Percentiles rank a stretch among this genome's conserved stretches.
Evolutionary conservation across 2,113 vertebrate genomes (phyloP).

Genomic region (Chaenogobius annularis): DNA sequence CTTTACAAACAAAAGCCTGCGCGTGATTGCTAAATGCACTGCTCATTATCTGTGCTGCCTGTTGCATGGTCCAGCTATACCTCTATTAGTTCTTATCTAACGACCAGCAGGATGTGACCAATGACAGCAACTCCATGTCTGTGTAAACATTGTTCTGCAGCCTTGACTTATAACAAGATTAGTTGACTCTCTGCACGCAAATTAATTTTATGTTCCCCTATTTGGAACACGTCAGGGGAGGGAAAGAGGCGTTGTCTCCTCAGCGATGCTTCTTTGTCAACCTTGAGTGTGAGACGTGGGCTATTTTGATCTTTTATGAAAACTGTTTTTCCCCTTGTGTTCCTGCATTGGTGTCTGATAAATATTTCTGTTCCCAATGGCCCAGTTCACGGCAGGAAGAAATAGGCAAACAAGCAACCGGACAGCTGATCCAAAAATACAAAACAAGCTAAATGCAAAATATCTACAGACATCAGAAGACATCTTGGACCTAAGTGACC

Average conservation of each 20-base stretch:
- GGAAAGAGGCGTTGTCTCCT: neutral
- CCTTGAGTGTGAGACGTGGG: conserved; percentile 6
- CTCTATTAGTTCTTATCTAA: conserved; percentile 14
- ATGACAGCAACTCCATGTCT: conserved; percentile 7
- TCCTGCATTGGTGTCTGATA: conserved; percentile 24
- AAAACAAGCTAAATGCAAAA: neutral
- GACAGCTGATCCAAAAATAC: conserved; percentile 26
- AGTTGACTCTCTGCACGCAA: neutral
- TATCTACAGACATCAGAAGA: neutral
- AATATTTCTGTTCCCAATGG: conserved; percentile 42
- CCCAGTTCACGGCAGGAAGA: conserved; percentile 53
- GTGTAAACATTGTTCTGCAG: conserved; percentile 13
- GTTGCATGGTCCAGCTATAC: neutral
- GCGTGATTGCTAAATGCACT: neutral
- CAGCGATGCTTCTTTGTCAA: conserved; percentile 1
- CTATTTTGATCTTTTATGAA: conserved; percentile 44
- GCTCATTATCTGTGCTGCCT: neutral
- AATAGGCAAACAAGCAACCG: conserved; percentile 52
- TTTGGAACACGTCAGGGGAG: conserved; percentile 20
- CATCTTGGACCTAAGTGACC: neutral
- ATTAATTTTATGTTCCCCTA: neutral
- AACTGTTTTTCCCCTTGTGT: conserved; percentile 34
- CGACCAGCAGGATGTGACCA: conserved; percentile 28
- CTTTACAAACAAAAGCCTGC: neutral
- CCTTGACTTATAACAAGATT: neutral